Base-by-base conservation (phyloP, 2,113 vertebrate species). In the Furnarius figulus region DNA sequence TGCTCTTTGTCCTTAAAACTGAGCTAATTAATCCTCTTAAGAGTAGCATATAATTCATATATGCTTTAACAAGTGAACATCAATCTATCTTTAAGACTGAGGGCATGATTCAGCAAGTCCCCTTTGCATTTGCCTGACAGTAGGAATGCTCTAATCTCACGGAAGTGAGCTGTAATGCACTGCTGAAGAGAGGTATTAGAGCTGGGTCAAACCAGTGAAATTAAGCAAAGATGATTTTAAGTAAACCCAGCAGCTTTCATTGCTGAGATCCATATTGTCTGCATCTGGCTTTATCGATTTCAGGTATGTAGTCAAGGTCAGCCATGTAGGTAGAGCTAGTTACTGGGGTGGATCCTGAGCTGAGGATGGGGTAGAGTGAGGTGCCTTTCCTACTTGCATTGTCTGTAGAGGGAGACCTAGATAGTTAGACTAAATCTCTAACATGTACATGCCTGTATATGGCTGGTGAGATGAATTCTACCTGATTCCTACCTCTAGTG, bases 51-150 rank as follows among this genome's bases (percentile, higher is more conserved):
- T 78, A 65, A 65, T 65, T 90, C 63, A 61, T 49, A 65, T 39
- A 44, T 53, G 15, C 40, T 75, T 93, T 85, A 77, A 85, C 79
- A 88, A 84, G 68, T 27, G 61, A 91, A 44, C 39, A 44, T 35
- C 1, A 2, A 22, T 37, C 39, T 73, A 4, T 56, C 17, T 63
- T 86, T 82, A 63, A 77, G 73, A 56, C 12, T 15, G 46, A 89
- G 47, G 79, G 25, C 73, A 56, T 75, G 95, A 94, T 89, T 75
- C 65, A 78, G 88, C 86, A 86, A 89, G 90, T 84, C 70, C 31
- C 30, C 90, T 87, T 61, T 75, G 56, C 44, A 7, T 83, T 68
- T 87, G 28, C 27, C 82, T 90, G 88, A 13, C 68, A 40, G 24
- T 59, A 53, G 78, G 77, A 82, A 81, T 42, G 81, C 12, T 7